Percentiles rank a stretch among this genome's conserved stretches.
Conservation (phyloP, 2,797 vertebrate species). For the Gallirallus australis region DNA sequence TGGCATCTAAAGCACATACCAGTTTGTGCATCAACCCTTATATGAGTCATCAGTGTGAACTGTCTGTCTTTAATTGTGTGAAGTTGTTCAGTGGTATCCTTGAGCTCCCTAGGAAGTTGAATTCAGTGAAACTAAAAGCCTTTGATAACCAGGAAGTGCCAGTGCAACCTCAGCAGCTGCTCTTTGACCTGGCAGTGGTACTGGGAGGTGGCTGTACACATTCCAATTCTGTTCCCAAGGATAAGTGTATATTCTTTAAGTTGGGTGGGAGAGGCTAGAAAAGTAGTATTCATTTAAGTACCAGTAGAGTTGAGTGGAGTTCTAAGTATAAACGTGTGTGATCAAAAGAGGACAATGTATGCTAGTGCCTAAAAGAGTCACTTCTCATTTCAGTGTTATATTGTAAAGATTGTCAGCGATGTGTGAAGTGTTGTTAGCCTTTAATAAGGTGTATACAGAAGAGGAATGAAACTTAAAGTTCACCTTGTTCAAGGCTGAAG, state of each 20-base stretch:
- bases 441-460: not conserved
- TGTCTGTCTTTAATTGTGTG: not conserved
- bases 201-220: constrained; percentile 2
- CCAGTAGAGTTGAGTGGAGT: not conserved
- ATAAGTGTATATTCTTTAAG: not conserved
- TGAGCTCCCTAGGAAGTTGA: not conserved
- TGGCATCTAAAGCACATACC: not conserved
- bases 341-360: not conserved
- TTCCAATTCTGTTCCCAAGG: not conserved
- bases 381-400: not conserved
- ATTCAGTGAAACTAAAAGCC: not conserved
- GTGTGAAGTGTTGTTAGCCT: not conserved
- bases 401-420: not conserved
- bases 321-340: not conserved
- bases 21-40: not conserved
- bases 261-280: not conserved
- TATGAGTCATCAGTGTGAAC: not conserved
- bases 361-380: not conserved
- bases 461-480: not conserved
- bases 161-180: constrained; percentile 24
- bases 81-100: not conserved
- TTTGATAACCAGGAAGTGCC: not conserved
- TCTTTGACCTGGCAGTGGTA: constrained; percentile 16
- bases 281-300: not conserved
- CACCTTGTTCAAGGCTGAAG: not conserved